Percentiles rank a stretch among this genome's conserved stretches.
phyloP scores from a whole-genome alignment of 2,113 vertebrate genomes.

The Clinocottus analis region DNA sequence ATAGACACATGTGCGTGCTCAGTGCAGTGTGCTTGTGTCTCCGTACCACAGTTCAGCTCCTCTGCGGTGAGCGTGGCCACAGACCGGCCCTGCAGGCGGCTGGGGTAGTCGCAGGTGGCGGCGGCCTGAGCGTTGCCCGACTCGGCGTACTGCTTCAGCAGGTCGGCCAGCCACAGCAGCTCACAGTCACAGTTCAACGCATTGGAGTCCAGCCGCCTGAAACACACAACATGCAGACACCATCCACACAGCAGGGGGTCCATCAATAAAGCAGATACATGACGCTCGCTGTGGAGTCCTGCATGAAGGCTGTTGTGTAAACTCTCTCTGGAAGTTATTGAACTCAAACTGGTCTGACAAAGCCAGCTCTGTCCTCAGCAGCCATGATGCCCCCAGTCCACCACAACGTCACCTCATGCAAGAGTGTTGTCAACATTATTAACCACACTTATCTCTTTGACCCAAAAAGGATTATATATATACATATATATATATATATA shows the following conservation, averaged over 20 bases:
- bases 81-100: slow-evolving; percentile 92
- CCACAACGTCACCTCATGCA: slow-evolving; percentile 8
- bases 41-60: slow-evolving; percentile 95
- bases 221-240: slow-evolving; percentile 43
- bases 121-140: slow-evolving; percentile 96
- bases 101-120: slow-evolving; percentile 93
- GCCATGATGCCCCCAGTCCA: too few relatives aligned
- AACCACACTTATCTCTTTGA: background rate
- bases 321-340: slow-evolving; percentile 23
- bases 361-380: slow-evolving; percentile 43
- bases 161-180: slow-evolving; percentile 94
- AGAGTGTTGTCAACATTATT: background rate
- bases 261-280: background rate
- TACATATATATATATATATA: background rate
- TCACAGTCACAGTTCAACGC: slow-evolving; percentile 96
- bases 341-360: slow-evolving; percentile 23
- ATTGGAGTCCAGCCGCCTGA: slow-evolving; percentile 95
- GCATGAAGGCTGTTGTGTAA: slow-evolving; percentile 2
- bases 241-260: background rate
- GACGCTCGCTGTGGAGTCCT: background rate
- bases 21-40: background rate
- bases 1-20: too few relatives aligned
- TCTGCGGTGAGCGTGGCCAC: slow-evolving; percentile 94
- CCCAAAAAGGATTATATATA: background rate
- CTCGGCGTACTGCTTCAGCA: slow-evolving; percentile 91